phyloP scores from a whole-genome alignment of 2,888 invertebrate genomes.

The Dorcus hopei region DNA sequence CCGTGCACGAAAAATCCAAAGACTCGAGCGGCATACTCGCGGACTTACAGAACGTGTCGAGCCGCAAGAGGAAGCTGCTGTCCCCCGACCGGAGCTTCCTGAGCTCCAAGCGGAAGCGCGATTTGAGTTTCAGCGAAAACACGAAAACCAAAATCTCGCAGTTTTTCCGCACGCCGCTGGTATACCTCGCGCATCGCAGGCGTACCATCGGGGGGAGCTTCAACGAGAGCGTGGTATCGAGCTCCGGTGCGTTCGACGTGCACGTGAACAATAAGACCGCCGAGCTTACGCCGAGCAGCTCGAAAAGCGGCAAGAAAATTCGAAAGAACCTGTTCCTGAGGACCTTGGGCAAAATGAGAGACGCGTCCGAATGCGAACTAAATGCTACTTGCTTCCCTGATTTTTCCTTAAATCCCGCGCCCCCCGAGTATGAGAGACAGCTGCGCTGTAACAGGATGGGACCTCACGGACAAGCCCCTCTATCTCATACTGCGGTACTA shows the following conservation, averaged over 20 bases:
- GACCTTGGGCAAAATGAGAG: conserved; percentile 38
- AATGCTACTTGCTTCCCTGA: conserved; percentile 46
- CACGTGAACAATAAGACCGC: conserved; percentile 28
- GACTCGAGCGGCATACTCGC: conserved; percentile 24
- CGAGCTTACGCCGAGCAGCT: conserved; percentile 30
- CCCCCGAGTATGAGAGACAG: conserved; percentile 25
- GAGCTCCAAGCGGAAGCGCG: conserved; percentile 29
- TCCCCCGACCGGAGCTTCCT: conserved; percentile 30
- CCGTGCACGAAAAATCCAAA: conserved; percentile 39
- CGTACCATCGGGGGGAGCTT: conserved; percentile 43
- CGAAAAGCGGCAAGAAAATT: conserved; percentile 27
- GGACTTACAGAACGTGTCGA: conserved; percentile 24
- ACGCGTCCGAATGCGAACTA: conserved; percentile 26
- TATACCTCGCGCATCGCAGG: conserved; percentile 44
- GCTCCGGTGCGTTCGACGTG: conserved; percentile 44
- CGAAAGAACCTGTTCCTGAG: conserved; percentile 44
- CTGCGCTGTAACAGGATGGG: conserved; percentile 34
- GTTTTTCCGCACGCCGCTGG: conserved; percentile 45
- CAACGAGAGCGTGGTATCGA: conserved; percentile 42
- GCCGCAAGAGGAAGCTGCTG: conserved; percentile 33
- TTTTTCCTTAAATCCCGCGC: conserved; percentile 38
- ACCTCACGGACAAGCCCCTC: conserved; percentile 38
- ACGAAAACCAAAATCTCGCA: conserved; percentile 39
- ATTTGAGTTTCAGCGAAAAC: conserved; percentile 41
- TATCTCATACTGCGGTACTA: conserved; percentile 46